Percentiles rank a stretch among this genome's conserved stretches.
Conservation (phyloP, 1,140 invertebrate genomes). For the Caligus rogercresseyi region DNA sequence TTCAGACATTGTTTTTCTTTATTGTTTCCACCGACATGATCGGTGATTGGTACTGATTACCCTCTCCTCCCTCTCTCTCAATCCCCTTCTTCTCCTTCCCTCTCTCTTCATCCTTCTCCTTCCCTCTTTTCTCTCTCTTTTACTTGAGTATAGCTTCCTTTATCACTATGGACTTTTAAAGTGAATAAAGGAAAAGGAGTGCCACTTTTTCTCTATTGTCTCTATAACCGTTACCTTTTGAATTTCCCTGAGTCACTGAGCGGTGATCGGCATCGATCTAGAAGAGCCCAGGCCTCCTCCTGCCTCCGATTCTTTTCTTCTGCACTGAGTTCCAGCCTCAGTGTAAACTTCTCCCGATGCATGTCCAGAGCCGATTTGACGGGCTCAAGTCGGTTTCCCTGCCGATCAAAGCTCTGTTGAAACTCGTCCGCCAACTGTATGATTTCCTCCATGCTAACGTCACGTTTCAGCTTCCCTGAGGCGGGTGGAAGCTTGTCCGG, state of each 20-base stretch:
- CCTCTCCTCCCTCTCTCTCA: too few species aligned
- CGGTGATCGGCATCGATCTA: slow-evolving; percentile 7
- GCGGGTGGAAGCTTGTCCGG: slow-evolving; percentile 4
- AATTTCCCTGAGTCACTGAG: not conserved
- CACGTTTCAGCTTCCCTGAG: slow-evolving; percentile 8
- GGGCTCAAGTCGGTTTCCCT: slow-evolving; percentile 9
- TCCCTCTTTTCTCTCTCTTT: too few species aligned
- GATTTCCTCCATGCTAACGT: slow-evolving; percentile 18
- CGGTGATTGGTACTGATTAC: too few species aligned
- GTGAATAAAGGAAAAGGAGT: too few species aligned
- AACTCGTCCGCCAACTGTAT: slow-evolving; percentile 14
- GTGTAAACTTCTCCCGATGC: slow-evolving; percentile 3
- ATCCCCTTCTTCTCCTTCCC: too few species aligned
- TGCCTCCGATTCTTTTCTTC: slow-evolving; percentile 2
- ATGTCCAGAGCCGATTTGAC: slow-evolving; percentile 11
- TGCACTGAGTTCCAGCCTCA: not conserved
- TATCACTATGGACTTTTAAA: too few species aligned
- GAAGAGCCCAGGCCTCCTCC: slow-evolving; percentile 5
- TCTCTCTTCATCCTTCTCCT: too few species aligned
- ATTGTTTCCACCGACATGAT: too few species aligned
- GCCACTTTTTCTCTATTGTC: too few species aligned
- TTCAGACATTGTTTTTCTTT: too few species aligned
- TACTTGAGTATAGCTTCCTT: too few species aligned
- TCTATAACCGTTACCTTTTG: too few species aligned
- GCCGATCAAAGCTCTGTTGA: slow-evolving; percentile 10